Conservation (phyloP, 2,113 vertebrate species). For the Salminus brasiliensis region DNA sequence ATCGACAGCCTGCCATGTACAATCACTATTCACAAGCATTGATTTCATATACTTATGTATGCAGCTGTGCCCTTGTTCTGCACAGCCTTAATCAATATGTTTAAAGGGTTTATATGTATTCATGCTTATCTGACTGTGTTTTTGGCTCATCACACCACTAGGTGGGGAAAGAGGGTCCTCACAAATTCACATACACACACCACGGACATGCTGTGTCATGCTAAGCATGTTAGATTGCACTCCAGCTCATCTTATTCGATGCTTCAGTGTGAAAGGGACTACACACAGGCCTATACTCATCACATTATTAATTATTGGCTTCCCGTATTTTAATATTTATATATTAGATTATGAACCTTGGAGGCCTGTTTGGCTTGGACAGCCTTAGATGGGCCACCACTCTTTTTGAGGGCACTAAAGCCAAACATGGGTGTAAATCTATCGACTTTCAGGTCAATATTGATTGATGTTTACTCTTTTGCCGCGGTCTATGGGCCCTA, state of each 20-base stretch:
- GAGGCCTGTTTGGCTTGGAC: neutral
- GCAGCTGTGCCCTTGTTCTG: neutral
- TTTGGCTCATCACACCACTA: neutral
- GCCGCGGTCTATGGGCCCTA: neutral
- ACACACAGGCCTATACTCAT: too few species aligned
- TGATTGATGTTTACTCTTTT: neutral
- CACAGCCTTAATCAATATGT: neutral
- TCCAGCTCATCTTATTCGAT: neutral
- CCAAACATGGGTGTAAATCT: conserved; percentile 21
- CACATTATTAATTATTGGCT: too few species aligned
- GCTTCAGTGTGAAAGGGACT: too few species aligned
- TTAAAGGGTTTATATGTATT: neutral
- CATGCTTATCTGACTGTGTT: neutral
- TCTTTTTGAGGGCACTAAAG: conserved; percentile 23
- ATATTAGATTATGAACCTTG: conserved; percentile 2
- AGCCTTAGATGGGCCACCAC: neutral
- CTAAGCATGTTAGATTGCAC: conserved; percentile 23
- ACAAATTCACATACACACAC: neutral
- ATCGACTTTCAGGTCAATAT: conserved; percentile 28
- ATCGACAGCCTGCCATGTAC: neutral
- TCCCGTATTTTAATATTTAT: neutral
- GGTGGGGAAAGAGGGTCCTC: conserved; percentile 13
- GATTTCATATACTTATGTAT: neutral
- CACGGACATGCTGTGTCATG: conserved; percentile 42
- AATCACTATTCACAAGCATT: neutral